Percentiles rank a stretch among this genome's conserved stretches.
Conservation (phyloP, 2,888 invertebrate species). For the Nomada flava region DNA sequence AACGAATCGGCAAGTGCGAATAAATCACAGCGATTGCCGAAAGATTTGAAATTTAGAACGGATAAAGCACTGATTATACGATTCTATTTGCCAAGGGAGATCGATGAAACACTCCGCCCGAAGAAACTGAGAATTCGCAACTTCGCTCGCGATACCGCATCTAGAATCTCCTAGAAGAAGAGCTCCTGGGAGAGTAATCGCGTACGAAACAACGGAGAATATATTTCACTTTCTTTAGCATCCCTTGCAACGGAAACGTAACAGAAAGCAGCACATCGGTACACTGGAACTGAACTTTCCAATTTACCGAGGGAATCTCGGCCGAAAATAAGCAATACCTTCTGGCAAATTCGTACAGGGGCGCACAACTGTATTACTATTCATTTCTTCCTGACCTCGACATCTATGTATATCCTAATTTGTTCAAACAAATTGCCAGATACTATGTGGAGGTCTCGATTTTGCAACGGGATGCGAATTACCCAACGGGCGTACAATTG, state of each 20-base stretch:
- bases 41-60: not conserved
- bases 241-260: not conserved
- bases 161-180: too few relatives aligned
- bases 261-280: too few relatives aligned
- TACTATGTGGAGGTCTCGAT: conserved; percentile 13
- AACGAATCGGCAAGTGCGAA: not conserved
- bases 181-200: too few relatives aligned
- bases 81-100: too few relatives aligned
- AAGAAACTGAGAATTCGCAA: too few relatives aligned
- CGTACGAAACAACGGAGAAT: too few relatives aligned
- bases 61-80: not conserved
- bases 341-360: too few relatives aligned
- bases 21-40: not conserved
- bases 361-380: too few relatives aligned
- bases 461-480: conserved; percentile 27
- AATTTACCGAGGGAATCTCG: too few relatives aligned
- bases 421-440: not conserved
- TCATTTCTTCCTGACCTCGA: not conserved
- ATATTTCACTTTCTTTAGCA: not conserved
- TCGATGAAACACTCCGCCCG: not conserved
- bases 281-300: too few relatives aligned
- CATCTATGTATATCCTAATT: not conserved
- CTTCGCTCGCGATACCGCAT: too few relatives aligned
- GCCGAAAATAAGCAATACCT: too few relatives aligned
- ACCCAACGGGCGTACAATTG: conserved; percentile 15